phyloP scores from a whole-genome alignment of 2,797 vertebrate species.

The Triplophysa bombifrons region DNA sequence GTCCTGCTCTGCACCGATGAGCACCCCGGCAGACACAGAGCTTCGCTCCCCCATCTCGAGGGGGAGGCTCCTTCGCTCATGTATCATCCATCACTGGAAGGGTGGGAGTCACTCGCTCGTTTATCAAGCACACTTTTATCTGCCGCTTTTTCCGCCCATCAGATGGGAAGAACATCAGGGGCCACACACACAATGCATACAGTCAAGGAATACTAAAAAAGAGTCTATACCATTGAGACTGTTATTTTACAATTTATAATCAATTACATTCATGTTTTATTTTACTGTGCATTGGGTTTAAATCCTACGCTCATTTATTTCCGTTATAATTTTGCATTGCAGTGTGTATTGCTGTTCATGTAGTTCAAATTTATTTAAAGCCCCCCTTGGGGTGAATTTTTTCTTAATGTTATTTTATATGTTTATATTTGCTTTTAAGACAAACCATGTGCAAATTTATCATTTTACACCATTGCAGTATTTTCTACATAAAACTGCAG shows the following conservation, averaged over 20 bases:
- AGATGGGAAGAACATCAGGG: constrained; percentile 37
- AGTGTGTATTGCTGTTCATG: not conserved
- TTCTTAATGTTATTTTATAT: too few relatives aligned
- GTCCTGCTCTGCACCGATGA: constrained; percentile 37
- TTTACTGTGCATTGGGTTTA: not conserved
- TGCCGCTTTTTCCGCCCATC: constrained; percentile 37
- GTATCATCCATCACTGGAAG: constrained; percentile 75
- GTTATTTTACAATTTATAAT: not conserved
- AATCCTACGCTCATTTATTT: not conserved
- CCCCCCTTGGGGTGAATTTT: too few relatives aligned
- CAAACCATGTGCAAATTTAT: too few relatives aligned
- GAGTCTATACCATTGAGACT: not conserved
- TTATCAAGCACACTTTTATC: constrained; percentile 70
- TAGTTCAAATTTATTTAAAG: not conserved
- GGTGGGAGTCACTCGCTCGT: constrained; percentile 57
- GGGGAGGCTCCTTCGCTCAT: constrained; percentile 53
- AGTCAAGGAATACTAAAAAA: not conserved
- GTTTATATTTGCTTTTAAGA: too few relatives aligned
- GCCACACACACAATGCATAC: constrained; percentile 34
- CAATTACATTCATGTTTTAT: not conserved
- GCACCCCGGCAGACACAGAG: constrained; percentile 20
- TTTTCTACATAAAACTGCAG: too few relatives aligned
- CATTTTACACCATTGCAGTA: too few relatives aligned
- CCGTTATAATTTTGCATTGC: not conserved
- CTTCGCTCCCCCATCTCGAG: constrained; percentile 48